A percentile compares a stretch with the other conserved stretches of the same genome.
phyloP scores from a whole-genome alignment of 2,888 invertebrate genomes.

The Cryptocephalus moraei region DNA sequence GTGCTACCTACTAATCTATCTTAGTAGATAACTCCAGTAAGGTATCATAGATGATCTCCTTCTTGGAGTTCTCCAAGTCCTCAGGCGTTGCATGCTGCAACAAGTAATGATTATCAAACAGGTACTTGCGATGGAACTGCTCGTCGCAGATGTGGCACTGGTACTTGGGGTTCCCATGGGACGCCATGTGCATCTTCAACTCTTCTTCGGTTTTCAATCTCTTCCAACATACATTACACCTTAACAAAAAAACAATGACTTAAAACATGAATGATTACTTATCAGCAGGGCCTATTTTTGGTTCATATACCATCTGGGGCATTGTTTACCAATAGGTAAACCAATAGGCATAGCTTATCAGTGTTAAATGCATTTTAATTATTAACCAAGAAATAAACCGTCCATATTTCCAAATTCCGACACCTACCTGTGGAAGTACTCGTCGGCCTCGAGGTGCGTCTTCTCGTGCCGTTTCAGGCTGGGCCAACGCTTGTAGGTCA shows the following conservation, averaged over 20 bases:
- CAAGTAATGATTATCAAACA: conserved; percentile 13
- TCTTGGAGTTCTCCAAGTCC: conserved; percentile 11
- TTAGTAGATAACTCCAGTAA: conserved; percentile 9
- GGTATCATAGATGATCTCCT: conserved; percentile 12
- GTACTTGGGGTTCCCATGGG: conserved; percentile 11
- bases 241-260: background rate
- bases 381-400: no score
- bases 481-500: conserved; percentile 13
- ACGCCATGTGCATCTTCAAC: conserved; percentile 10
- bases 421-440: conserved; percentile 10
- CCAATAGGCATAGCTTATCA: no score
- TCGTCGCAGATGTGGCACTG: conserved; percentile 14
- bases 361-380: no score
- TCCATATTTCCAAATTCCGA: background rate
- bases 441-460: conserved; percentile 9
- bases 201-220: conserved; percentile 10
- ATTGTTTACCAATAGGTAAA: no score
- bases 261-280: no score
- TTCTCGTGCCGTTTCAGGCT: conserved; percentile 13
- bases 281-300: no score
- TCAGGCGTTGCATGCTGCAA: conserved; percentile 10
- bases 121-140: conserved; percentile 12
- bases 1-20: background rate
- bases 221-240: conserved; percentile 15
- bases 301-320: no score